These are phyloP conservation scores for Dolichomitus sp. DNA, from an alignment of 2,888 invertebrate species.

Conservation along the genomic window DNA sequence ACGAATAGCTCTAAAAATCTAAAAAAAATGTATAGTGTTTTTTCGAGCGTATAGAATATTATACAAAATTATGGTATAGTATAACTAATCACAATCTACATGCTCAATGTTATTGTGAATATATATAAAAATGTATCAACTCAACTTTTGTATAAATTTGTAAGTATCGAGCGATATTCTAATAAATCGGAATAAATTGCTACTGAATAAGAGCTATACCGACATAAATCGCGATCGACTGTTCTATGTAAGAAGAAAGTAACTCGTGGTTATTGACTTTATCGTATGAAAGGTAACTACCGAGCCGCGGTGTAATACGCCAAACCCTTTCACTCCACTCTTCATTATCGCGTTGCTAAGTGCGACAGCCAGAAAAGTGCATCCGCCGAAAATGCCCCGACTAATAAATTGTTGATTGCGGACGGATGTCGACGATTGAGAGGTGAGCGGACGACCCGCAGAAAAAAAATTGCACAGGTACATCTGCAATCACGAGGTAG, in stretches of 20 bases:
- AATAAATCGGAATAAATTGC: neutral
- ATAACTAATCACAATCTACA: too few species aligned
- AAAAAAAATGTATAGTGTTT: too few species aligned
- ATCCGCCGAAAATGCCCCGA: slow-evolving; percentile 29
- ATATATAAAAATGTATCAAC: too few species aligned
- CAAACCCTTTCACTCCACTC: slow-evolving; percentile 55
- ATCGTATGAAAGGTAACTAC: slow-evolving; percentile 36
- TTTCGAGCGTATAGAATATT: too few species aligned
- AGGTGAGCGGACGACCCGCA: neutral
- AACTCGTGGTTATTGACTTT: slow-evolving; percentile 45
- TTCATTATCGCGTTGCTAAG: slow-evolving; percentile 49
- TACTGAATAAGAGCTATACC: neutral
- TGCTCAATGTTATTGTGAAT: too few species aligned
- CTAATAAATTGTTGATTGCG: neutral
- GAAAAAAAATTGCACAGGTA: neutral
- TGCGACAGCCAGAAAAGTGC: slow-evolving; percentile 10
- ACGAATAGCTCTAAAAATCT: too few species aligned
- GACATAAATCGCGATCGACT: slow-evolving; percentile 20
- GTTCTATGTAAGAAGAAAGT: slow-evolving; percentile 34
- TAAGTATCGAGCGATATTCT: neutral
- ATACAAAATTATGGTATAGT: too few species aligned
- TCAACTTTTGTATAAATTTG: neutral
- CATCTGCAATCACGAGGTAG: neutral
- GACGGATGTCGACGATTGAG: slow-evolving; percentile 31
- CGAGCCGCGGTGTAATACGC: slow-evolving; percentile 28